Conservation (phyloP, 1,140 invertebrate genomes). For the Drosophila ohnishii region DNA sequence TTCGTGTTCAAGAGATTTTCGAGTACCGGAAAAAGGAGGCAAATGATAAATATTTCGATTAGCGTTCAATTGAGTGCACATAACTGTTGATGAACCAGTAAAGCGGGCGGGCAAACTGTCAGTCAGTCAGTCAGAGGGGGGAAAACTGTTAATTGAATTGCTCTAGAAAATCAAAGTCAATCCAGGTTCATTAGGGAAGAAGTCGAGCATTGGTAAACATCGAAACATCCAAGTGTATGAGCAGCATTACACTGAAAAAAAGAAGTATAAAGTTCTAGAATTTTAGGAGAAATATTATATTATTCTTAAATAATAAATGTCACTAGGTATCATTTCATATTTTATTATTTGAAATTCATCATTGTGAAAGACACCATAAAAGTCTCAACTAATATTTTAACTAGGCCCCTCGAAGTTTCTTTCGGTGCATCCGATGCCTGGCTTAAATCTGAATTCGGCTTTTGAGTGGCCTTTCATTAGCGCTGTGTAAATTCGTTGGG, state of each 20-base stretch:
- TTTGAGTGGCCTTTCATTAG: slow-evolving; percentile 60
- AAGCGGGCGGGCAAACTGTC: slow-evolving; percentile 8
- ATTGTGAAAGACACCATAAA: no score
- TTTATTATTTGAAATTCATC: no score
- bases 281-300: no score
- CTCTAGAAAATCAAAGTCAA: slow-evolving; percentile 40
- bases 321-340: no score
- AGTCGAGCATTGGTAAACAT: slow-evolving; percentile 26
- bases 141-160: slow-evolving; percentile 72
- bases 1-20: slow-evolving; percentile 31
- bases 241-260: background rate
- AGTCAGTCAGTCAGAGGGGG: slow-evolving; percentile 12
- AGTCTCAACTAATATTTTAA: background rate
- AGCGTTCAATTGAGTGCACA: slow-evolving; percentile 73
- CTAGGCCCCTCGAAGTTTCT: background rate
- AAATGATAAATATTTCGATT: slow-evolving; percentile 60
- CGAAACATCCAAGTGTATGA: background rate
- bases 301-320: no score
- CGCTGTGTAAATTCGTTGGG: slow-evolving; percentile 54
- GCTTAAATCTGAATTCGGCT: slow-evolving; percentile 12
- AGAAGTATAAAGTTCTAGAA: no score
- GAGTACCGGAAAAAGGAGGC: slow-evolving; percentile 15
- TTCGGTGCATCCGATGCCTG: background rate
- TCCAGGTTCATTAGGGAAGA: slow-evolving; percentile 53
- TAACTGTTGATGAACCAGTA: slow-evolving; percentile 65